Percentiles rank a stretch among this genome's conserved stretches.
phyloP scores from a whole-genome alignment of 2,113 vertebrate genomes.

The Phylloscopus trochilus region DNA sequence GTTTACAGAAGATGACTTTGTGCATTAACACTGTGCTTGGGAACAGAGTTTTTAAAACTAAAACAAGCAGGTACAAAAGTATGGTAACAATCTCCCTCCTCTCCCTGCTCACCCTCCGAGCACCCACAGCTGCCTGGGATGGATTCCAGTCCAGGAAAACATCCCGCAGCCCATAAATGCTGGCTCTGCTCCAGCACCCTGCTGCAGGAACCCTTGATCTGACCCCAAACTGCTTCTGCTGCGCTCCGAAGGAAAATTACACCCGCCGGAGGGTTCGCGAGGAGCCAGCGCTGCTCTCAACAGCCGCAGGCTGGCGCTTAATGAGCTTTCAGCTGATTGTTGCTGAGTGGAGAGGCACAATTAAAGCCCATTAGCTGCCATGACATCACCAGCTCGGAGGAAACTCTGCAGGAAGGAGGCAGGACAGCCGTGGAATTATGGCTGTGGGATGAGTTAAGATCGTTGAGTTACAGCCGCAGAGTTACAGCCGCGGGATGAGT shows the following conservation, averaged over 20 bases:
- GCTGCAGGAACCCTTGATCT: not conserved
- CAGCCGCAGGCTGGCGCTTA: not conserved
- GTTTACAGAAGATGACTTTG: no score
- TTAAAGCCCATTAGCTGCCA: slow-evolving; percentile 46
- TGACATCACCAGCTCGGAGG: slow-evolving; percentile 33
- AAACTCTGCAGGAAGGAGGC: not conserved
- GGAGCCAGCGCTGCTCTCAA: not conserved
- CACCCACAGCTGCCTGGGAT: not conserved
- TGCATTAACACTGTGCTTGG: no score
- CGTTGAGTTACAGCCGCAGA: not conserved
- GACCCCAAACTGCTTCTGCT: not conserved
- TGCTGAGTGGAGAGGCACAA: not conserved
- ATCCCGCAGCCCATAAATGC: not conserved
- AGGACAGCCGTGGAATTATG: not conserved
- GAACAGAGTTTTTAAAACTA: no score
- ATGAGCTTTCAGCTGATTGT: slow-evolving; percentile 31
- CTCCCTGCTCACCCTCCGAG: not conserved
- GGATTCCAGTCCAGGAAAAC: not conserved
- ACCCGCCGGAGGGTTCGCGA: not conserved
- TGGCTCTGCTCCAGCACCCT: not conserved
- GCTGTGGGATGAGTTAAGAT: not conserved
- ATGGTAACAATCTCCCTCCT: no score
- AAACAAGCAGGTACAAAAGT: no score
- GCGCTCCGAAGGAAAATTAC: not conserved
- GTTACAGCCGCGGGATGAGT: not conserved